phyloP scores from a whole-genome alignment of 1,140 invertebrate genomes.

The Linepithema humile region DNA sequence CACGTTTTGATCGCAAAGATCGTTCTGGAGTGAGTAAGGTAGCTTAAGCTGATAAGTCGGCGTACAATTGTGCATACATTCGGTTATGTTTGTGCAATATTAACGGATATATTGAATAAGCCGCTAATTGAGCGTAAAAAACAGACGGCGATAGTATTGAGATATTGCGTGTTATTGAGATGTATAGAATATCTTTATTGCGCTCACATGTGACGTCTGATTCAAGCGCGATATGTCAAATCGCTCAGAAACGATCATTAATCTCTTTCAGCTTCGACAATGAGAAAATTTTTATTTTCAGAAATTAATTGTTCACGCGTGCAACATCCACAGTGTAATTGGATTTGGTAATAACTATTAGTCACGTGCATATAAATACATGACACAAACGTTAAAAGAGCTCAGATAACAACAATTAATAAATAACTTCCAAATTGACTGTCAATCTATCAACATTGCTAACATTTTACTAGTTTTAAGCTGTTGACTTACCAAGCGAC shows the following conservation, averaged over 20 bases:
- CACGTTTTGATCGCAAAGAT: not conserved
- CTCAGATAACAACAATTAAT: no score
- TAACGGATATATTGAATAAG: slow-evolving; percentile 2
- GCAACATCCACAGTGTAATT: not conserved
- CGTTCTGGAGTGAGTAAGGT: not conserved
- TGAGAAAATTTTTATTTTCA: not conserved
- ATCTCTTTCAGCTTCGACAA: not conserved
- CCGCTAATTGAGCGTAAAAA: slow-evolving; percentile 6
- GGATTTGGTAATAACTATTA: not conserved
- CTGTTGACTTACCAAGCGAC: slow-evolving; percentile 90
- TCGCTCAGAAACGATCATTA: not conserved
- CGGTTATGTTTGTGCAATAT: not conserved
- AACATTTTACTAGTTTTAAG: no score
- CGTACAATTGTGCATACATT: slow-evolving; percentile 1
- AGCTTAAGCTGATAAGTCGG: slow-evolving; percentile 11
- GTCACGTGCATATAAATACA: not conserved
- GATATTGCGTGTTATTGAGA: slow-evolving; percentile 8
- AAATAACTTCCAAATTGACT: no score
- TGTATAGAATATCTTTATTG: slow-evolving; percentile 23
- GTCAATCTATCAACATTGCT: no score
- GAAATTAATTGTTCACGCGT: not conserved
- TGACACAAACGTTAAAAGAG: not conserved
- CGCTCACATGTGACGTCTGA: not conserved
- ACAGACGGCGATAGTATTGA: slow-evolving; percentile 20
- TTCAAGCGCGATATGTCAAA: not conserved